Conservation (phyloP, 2,113 vertebrate genomes). For the Gila orcuttii region DNA sequence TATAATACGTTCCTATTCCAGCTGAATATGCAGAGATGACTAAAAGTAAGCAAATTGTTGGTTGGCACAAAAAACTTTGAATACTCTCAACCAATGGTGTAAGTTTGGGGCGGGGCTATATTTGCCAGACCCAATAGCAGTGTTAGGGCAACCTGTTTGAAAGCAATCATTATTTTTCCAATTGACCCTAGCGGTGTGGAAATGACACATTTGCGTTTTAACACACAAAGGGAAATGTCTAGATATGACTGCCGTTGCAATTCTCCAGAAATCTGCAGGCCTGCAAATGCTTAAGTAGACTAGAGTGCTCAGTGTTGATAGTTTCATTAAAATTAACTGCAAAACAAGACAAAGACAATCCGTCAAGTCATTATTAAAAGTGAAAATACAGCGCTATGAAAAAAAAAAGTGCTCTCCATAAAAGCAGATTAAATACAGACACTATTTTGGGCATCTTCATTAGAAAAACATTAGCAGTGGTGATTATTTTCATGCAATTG, state of each 20-base stretch:
- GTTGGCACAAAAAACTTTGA: background rate
- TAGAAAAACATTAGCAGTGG: slow-evolving; percentile 54
- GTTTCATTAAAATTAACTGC: slow-evolving; percentile 27
- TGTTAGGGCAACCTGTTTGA: background rate
- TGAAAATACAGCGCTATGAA: background rate
- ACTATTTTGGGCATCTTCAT: slow-evolving; percentile 51
- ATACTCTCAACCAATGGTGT: too few species aligned
- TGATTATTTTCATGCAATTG: slow-evolving; percentile 57
- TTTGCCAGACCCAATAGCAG: background rate
- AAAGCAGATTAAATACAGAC: slow-evolving; percentile 40
- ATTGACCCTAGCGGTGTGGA: background rate
- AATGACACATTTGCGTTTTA: background rate
- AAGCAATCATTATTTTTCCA: background rate
- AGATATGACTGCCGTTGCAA: background rate
- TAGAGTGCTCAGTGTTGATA: background rate
- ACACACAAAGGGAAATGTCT: background rate
- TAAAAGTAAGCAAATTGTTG: background rate
- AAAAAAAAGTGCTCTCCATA: slow-evolving; percentile 26
- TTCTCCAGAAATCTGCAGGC: background rate
- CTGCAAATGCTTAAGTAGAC: background rate
- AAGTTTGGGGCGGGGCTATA: background rate
- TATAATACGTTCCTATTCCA: background rate
- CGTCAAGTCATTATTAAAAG: slow-evolving; percentile 42
- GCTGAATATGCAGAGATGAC: background rate
- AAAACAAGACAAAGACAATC: slow-evolving; percentile 28